A percentile compares a stretch with the other conserved stretches of the same genome.
phyloP scores from a whole-genome alignment of 2,888 invertebrate species.

The Trachelus troglodyta region DNA sequence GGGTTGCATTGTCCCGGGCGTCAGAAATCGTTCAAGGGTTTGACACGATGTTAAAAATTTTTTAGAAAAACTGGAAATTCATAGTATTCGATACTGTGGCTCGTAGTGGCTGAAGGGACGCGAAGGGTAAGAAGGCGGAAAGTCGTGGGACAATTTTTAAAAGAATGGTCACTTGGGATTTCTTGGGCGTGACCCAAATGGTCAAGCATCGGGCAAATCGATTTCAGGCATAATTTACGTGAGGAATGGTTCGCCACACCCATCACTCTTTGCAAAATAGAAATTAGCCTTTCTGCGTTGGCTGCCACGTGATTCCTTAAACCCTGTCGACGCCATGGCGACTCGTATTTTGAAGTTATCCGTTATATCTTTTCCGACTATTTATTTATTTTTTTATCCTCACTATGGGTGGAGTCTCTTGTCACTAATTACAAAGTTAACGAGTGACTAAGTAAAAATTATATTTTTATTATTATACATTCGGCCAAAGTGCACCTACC shows the following conservation, averaged over 20 bases:
- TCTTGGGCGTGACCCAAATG: constrained; percentile 21
- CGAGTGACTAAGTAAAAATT: neutral
- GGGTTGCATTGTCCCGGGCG: neutral
- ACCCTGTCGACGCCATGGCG: neutral
- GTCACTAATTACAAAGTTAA: constrained; percentile 1
- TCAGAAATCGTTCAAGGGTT: neutral
- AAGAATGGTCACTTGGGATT: constrained; percentile 5
- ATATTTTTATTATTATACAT: neutral
- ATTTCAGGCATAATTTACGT: constrained; percentile 49
- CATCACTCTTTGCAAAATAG: neutral
- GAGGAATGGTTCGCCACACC: constrained; percentile 11
- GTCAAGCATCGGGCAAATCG: constrained; percentile 36
- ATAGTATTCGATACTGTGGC: neutral
- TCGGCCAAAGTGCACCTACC: neutral
- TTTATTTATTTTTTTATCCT: neutral
- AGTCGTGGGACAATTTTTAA: neutral
- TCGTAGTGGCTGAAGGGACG: neutral
- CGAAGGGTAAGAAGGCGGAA: neutral
- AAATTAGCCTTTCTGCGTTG: neutral
- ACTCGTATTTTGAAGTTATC: neutral
- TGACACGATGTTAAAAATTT: neutral
- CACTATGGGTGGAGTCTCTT: neutral
- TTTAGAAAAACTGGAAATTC: neutral
- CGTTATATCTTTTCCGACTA: neutral
- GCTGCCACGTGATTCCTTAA: neutral